Base-by-base conservation (phyloP, 64 coral and sea anemone genomes). In the Actinia tenebrosa region DNA sequence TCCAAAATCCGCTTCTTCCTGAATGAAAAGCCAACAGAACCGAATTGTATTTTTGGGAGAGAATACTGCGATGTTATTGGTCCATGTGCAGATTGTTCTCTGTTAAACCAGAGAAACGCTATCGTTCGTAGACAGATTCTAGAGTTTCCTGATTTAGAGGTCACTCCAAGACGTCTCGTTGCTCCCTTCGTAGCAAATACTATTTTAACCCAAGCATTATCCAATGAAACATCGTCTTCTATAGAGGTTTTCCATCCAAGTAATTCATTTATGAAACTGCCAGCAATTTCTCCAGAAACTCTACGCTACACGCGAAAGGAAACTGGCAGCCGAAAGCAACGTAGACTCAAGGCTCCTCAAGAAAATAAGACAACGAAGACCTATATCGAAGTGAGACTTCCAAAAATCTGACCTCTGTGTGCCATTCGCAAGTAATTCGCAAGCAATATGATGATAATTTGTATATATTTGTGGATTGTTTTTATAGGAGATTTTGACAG, bases 21-120 rank as follows among this genome's bases (percentile, higher is more conserved):
- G 9, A 78, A 56, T 59, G 59, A 71, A 66, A 79, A 59, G 16
- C 43, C 45, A 16, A 60, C 69, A 45, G 27, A 88, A 10, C 42
- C 17, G 7, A 45, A 87, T 47, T 96, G 94, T 53, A 71, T 4
- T 18, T 96, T 93, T 60, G 91, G 91, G 53, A 62, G 71, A 15
- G 68, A 90, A 52, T 96, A 96, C 62, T 96, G 94, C 19, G 94
- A 96, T 69, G 91, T 96, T 14, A 87, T 96, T 11, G 94, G 94
- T 5, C 94, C 94, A 0, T 96, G 94, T 75, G 86, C 88, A 1
- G 87, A 96, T 17, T 96, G 94, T 56, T 89, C 75, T 18, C 71
- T 96, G 37, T 55, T 83, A 3, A 66, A 84, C 62, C 84, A 90
- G 60, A 75, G 94, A 78, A 84, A 88, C 87, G 88, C 91, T 2